Percentiles rank a stretch among this genome's conserved stretches.
Evolutionary conservation across 2,113 vertebrate genomes (phyloP).

Genomic region (Coreoperca whiteheadi): DNA sequence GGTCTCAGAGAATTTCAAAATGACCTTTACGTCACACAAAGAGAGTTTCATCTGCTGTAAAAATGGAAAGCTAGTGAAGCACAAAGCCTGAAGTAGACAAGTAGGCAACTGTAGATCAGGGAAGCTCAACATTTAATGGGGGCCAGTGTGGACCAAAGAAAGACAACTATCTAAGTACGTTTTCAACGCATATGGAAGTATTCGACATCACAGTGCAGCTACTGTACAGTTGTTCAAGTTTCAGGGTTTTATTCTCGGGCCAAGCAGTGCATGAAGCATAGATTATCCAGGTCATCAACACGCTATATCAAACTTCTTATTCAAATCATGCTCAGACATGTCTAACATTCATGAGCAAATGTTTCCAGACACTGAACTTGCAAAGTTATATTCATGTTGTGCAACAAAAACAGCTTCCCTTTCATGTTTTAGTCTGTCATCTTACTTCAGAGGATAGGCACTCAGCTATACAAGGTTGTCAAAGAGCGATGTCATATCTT

Average conservation of each 20-base stretch:
- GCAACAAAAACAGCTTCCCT: slow-evolving; percentile 53
- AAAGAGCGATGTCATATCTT: slow-evolving; percentile 42
- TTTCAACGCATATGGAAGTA: not conserved
- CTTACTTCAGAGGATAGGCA: slow-evolving; percentile 41
- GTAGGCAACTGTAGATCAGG: slow-evolving; percentile 8
- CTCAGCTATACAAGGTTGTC: slow-evolving; percentile 50
- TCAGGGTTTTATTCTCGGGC: slow-evolving; percentile 8
- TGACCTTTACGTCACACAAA: slow-evolving; percentile 56
- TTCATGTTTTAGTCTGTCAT: slow-evolving; percentile 54
- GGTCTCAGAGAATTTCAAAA: slow-evolving; percentile 42
- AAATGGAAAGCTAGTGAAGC: slow-evolving; percentile 7
- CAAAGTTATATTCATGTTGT: slow-evolving; percentile 44
- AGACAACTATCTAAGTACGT: not conserved
- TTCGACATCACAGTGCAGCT: not conserved
- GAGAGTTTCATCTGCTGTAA: slow-evolving; percentile 28
- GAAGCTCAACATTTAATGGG: not conserved
- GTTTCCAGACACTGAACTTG: slow-evolving; percentile 51
- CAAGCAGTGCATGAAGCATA: slow-evolving; percentile 24
- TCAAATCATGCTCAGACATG: slow-evolving; percentile 31
- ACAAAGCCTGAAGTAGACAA: slow-evolving; percentile 16
- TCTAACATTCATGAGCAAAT: slow-evolving; percentile 38
- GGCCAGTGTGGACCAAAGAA: not conserved
- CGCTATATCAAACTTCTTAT: slow-evolving; percentile 22
- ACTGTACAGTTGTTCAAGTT: not conserved
- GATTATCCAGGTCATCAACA: slow-evolving; percentile 35